Percentiles rank a stretch among this genome's conserved stretches.
Evolutionary conservation across 2,113 vertebrate genomes (phyloP).

Genomic region (Cephalopholis sonnerati): DNA sequence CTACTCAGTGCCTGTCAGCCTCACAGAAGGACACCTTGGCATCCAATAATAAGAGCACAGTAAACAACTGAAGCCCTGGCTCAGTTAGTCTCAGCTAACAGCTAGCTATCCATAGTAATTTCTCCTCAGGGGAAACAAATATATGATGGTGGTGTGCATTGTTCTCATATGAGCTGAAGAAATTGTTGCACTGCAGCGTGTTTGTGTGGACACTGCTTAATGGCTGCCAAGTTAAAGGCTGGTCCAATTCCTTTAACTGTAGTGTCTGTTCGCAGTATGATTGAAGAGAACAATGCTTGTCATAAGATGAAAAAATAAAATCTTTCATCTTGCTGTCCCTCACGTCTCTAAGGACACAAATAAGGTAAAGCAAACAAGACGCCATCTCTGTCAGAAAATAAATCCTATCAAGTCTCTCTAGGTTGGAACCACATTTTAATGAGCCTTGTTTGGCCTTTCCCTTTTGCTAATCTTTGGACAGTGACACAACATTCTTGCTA

Average conservation of each 20-base stretch:
- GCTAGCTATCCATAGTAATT: constrained; percentile 69
- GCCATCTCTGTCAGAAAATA: constrained; percentile 44
- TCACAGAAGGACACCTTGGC: constrained; percentile 82
- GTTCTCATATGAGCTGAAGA: constrained; percentile 33
- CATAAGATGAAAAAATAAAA: constrained; percentile 21
- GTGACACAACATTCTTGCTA: constrained; percentile 87
- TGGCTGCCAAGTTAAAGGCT: constrained; percentile 49
- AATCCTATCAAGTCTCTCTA: constrained; percentile 41
- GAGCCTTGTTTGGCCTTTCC: constrained; percentile 82
- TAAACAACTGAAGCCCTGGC: constrained; percentile 79
- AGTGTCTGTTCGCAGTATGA: constrained; percentile 1
- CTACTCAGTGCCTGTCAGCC: constrained; percentile 83
- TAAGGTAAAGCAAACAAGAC: constrained; percentile 48
- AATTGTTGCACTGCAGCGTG: not conserved
- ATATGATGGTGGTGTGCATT: constrained; percentile 31
- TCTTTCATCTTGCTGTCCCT: constrained; percentile 12
- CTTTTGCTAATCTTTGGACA: constrained; percentile 90
- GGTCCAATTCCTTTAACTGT: constrained; percentile 26
- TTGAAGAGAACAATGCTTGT: constrained; percentile 44
- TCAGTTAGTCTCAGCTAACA: constrained; percentile 77
- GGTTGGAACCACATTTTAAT: constrained; percentile 76
- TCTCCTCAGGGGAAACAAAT: constrained; percentile 59
- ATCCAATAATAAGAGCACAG: constrained; percentile 82
- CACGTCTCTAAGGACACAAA: constrained; percentile 15
- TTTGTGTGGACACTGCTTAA: constrained; percentile 37